Percentiles rank a stretch among this genome's conserved stretches.
Conservation (phyloP, 2,888 invertebrate genomes). For the Nowickia ferox region DNA sequence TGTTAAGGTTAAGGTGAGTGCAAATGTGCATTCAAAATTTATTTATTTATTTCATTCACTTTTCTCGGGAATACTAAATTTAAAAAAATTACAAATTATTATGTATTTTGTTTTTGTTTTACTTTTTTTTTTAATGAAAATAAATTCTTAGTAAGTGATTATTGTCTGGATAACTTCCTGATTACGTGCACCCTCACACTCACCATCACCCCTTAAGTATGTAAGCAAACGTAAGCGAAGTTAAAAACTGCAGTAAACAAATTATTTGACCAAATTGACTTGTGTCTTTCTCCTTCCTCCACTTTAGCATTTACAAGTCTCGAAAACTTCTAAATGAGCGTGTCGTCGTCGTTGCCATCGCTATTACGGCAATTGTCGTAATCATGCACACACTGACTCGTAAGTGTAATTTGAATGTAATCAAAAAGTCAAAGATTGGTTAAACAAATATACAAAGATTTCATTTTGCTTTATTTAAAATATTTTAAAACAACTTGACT, state of each 20-base stretch:
- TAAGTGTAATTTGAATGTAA: conserved; percentile 41
- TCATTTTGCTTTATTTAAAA: conserved; percentile 5
- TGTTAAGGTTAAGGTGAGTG: conserved; percentile 70
- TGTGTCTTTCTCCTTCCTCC: neutral
- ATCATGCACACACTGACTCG: conserved; percentile 25
- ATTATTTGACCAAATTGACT: conserved; percentile 26
- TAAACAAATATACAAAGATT: conserved; percentile 3
- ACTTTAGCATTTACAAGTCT: neutral
- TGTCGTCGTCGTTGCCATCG: neutral
- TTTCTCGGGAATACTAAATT: neutral
- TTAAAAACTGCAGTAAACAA: conserved; percentile 6
- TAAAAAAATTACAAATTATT: conserved; percentile 17
- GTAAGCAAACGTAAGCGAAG: neutral
- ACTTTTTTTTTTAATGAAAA: conserved; percentile 10
- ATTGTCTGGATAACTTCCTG: conserved; percentile 71
- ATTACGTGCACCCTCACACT: conserved; percentile 42
- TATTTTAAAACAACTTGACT: conserved; percentile 42
- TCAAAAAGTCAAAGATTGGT: conserved; percentile 36
- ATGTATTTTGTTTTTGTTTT: neutral
- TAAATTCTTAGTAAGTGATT: conserved; percentile 62
- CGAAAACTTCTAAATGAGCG: conserved; percentile 8
- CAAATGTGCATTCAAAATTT: conserved; percentile 48
- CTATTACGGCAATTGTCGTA: conserved; percentile 27
- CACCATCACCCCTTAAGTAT: conserved; percentile 8
- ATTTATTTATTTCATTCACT: conserved; percentile 42